A percentile compares a stretch with the other conserved stretches of the same genome.
Conservation (phyloP, 64 coral and sea anemone species). For the Montipora foliosa region DNA sequence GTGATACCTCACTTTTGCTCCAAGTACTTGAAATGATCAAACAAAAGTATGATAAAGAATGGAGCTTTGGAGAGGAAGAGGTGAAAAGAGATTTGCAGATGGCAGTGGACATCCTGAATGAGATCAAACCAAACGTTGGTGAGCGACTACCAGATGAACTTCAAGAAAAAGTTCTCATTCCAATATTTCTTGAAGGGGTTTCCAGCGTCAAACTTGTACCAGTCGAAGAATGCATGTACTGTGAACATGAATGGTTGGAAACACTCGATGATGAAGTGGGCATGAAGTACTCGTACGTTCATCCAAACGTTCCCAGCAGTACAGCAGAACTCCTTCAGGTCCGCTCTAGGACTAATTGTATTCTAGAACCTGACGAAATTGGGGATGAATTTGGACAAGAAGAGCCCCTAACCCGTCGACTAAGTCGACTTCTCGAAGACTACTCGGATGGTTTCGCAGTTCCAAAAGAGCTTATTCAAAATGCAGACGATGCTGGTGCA, state of each 20-base stretch:
- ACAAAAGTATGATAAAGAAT: conserved; percentile 48
- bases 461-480: conserved; percentile 94
- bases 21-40: conserved; percentile 72
- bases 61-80: neutral
- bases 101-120: conserved; percentile 81
- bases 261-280: conserved; percentile 41
- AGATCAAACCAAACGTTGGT: conserved; percentile 64
- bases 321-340: conserved; percentile 80
- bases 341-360: conserved; percentile 75
- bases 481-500: conserved; percentile 92
- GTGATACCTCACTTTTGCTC: conserved; percentile 58
- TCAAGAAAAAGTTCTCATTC: conserved; percentile 77
- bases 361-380: conserved; percentile 82
- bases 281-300: conserved; percentile 62
- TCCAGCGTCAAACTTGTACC: conserved; percentile 61
- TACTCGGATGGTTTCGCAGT: conserved; percentile 91
- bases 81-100: conserved; percentile 79
- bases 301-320: conserved; percentile 75
- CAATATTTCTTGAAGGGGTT: conserved; percentile 60
- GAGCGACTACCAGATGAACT: conserved; percentile 3
- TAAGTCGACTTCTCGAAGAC: conserved; percentile 81
- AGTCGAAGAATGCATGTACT: conserved; percentile 88
- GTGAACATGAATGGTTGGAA: conserved; percentile 84
- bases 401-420: conserved; percentile 80
- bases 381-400: conserved; percentile 93